phyloP scores from a whole-genome alignment of 53 echinoderm and acorn worm species.

The Apostichopus leukothele region DNA sequence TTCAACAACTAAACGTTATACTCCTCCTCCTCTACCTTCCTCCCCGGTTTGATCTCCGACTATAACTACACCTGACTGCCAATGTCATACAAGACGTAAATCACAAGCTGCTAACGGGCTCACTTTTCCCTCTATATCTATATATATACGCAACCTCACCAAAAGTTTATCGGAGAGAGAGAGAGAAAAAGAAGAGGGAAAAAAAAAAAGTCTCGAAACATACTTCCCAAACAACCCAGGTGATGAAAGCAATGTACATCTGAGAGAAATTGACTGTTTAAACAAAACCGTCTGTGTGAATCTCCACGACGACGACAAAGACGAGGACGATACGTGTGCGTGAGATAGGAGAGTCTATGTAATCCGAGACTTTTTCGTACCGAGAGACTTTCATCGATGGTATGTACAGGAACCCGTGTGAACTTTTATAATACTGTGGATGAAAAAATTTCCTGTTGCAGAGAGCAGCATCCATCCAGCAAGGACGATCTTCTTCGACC shows the following conservation, averaged over 20 bases:
- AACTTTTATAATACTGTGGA: not conserved
- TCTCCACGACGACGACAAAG: not conserved
- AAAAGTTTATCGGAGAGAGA: not conserved
- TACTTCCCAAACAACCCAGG: not conserved
- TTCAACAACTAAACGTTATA: not conserved
- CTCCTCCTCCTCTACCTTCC: not conserved
- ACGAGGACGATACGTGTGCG: not conserved
- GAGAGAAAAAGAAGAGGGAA: not conserved
- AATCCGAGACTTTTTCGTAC: not conserved
- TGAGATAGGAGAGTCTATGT: not conserved
- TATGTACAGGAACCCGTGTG: not conserved
- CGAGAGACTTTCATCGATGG: too few species aligned
- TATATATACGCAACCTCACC: not conserved
- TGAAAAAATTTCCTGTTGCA: too few species aligned
- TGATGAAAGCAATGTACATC: not conserved
- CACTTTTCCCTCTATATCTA: not conserved
- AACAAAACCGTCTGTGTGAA: not conserved
- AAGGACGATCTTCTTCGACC: not conserved
- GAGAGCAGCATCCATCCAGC: too few species aligned
- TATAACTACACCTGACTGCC: constrained; percentile 12
- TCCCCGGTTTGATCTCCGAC: not conserved
- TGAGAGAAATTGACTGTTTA: not conserved
- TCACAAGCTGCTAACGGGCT: not conserved
- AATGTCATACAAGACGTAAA: constrained; percentile 22
- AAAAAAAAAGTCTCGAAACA: not conserved